Evolutionary conservation across 2,888 invertebrate genomes (phyloP).

Genomic region (Mallateleia sp.): DNA sequence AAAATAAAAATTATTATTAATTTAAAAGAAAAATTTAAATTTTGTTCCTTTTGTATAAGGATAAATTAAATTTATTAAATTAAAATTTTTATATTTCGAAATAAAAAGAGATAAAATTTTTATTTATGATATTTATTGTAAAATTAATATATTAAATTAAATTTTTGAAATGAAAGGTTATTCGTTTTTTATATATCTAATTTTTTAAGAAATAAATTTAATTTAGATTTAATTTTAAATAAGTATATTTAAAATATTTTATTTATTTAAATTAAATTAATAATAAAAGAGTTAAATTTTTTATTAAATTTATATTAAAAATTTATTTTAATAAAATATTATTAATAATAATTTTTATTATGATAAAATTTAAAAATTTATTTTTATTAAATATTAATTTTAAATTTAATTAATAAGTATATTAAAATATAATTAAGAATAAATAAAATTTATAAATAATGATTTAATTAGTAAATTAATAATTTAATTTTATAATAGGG

Average conservation of each 20-base stretch:
- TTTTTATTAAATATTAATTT: conserved; percentile 51
- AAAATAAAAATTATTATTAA: conserved; percentile 71
- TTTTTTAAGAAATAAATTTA: conserved; percentile 92
- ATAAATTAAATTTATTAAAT: conserved; percentile 90
- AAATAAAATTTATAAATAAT: conserved; percentile 89
- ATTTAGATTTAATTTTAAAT: conserved; percentile 90
- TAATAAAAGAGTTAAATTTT: conserved; percentile 89
- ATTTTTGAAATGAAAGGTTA: conserved; percentile 92
- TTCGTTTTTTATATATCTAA: conserved; percentile 93
- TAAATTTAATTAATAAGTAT: not conserved
- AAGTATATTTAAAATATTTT: too few relatives aligned
- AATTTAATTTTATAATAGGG: too few relatives aligned
- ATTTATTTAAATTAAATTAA: conserved; percentile 72
- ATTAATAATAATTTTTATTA: conserved; percentile 90
- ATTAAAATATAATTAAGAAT: conserved; percentile 89
- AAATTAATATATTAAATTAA: too few relatives aligned
- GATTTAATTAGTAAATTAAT: conserved; percentile 85
- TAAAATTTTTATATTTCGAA: conserved; percentile 56
- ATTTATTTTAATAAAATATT: conserved; percentile 86
- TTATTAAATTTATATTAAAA: conserved; percentile 88
- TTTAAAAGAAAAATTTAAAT: conserved; percentile 91
- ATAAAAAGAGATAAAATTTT: conserved; percentile 91
- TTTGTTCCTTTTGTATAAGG: conserved; percentile 94
- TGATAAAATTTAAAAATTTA: conserved; percentile 88
- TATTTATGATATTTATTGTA: too few relatives aligned